Conservation (phyloP, 2,888 invertebrate species). For the Mystacides longicornis region DNA sequence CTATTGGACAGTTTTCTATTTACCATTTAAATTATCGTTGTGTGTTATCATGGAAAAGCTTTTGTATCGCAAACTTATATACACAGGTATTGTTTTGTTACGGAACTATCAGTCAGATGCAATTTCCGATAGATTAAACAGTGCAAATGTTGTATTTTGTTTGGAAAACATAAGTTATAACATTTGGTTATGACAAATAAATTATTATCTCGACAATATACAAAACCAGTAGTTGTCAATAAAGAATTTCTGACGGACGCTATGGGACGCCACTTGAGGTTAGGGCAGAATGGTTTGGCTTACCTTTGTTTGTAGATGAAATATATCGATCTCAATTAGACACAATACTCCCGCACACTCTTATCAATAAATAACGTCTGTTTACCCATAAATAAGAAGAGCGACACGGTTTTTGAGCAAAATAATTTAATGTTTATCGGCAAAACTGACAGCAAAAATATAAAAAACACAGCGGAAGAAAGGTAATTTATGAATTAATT, state of each 20-base stretch:
- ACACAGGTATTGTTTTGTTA: not conserved
- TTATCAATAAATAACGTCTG: constrained; percentile 43
- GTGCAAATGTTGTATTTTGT: not conserved
- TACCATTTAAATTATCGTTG: too few species aligned
- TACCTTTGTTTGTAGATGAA: constrained; percentile 52
- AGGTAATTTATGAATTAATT: constrained; percentile 22
- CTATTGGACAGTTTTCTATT: too few species aligned
- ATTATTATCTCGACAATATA: too few species aligned
- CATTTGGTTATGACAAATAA: too few species aligned
- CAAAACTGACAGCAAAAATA: constrained; percentile 48
- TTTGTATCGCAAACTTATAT: too few species aligned
- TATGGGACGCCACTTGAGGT: constrained; percentile 45
- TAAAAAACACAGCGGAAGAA: constrained; percentile 47
- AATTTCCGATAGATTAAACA: not conserved
- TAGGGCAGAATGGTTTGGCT: constrained; percentile 50
- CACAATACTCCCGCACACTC: constrained; percentile 43
- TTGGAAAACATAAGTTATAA: not conserved
- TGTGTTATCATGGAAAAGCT: too few species aligned
- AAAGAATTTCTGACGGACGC: constrained; percentile 46
- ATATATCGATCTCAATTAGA: constrained; percentile 51
- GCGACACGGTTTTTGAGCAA: constrained; percentile 48
- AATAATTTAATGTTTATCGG: constrained; percentile 49
- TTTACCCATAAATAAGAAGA: constrained; percentile 41
- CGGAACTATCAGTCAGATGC: not conserved
- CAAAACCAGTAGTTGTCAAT: constrained; percentile 30